These are phyloP conservation scores for Amphibalanus amphitrite DNA, from an alignment of 1,140 invertebrate species.

Conservation along the genomic window DNA sequence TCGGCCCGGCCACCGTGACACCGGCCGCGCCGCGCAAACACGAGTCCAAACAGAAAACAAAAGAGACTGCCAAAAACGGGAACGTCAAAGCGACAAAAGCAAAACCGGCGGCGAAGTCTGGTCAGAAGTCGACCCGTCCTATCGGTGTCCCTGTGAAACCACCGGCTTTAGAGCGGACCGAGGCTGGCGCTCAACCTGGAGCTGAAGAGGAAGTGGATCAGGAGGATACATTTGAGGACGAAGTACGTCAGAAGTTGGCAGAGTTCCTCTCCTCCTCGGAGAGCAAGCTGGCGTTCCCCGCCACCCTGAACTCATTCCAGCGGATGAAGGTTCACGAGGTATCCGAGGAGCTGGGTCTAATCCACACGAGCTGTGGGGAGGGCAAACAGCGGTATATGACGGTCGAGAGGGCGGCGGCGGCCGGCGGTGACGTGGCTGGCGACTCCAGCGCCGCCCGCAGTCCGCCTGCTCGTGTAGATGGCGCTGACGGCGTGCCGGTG, in stretches of 20 bases:
- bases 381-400: background rate
- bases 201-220: conserved; percentile 5
- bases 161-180: too few species aligned
- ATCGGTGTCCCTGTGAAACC: conserved; percentile 10
- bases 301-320: conserved; percentile 18
- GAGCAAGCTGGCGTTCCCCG: conserved; percentile 10
- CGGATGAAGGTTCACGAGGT: conserved; percentile 17
- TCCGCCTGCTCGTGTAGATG: too few species aligned
- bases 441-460: too few species aligned
- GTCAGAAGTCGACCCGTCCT: conserved; percentile 17
- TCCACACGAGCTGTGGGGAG: conserved; percentile 16
- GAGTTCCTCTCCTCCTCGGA: conserved; percentile 8
- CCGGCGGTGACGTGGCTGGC: too few species aligned
- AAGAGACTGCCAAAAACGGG: conserved; percentile 7
- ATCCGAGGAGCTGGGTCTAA: conserved; percentile 12
- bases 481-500: too few species aligned
- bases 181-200: conserved; percentile 1
- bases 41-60: background rate
- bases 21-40: conserved; percentile 12
- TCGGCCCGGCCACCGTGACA: conserved; percentile 5
- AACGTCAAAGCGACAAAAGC: conserved; percentile 10
- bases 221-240: conserved; percentile 13
- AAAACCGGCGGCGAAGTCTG: conserved; percentile 15
- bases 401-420: too few species aligned
- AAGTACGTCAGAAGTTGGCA: conserved; percentile 6